Conservation (phyloP, 35 echinoderm and acorn worm genomes). For the Ophiothrix spiculata region DNA sequence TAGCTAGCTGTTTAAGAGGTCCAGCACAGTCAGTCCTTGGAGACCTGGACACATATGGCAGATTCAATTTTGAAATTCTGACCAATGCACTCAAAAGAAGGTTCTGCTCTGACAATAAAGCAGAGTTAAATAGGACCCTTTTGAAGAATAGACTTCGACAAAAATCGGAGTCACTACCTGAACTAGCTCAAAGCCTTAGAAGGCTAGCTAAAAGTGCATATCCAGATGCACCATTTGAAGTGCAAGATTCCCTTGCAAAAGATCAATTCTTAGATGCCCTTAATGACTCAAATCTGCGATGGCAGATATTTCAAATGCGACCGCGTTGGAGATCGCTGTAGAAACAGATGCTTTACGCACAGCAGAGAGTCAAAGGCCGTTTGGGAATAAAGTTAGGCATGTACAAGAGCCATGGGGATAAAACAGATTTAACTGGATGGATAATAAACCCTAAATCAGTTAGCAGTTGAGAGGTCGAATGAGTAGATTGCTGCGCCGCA, state of each 20-base stretch:
- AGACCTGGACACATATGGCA: slow-evolving; percentile 20
- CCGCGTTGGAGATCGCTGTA: too few species aligned
- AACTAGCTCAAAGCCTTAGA: slow-evolving; percentile 27
- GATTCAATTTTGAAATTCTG: background rate
- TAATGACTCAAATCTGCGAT: too few species aligned
- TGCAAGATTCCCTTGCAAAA: slow-evolving; percentile 21
- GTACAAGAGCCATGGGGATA: too few species aligned
- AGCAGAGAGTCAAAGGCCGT: too few species aligned
- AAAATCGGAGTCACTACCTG: slow-evolving; percentile 18
- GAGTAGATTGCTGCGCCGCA: too few species aligned
- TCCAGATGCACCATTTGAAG: too few species aligned
- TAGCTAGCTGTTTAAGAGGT: slow-evolving; percentile 35
- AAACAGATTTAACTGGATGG: too few species aligned
- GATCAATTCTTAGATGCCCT: slow-evolving; percentile 52
- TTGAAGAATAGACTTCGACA: slow-evolving; percentile 21
- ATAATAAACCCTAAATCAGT: too few species aligned
- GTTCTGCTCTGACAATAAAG: slow-evolving; percentile 22
- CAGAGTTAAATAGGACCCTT: slow-evolving; percentile 8
- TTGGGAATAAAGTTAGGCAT: too few species aligned
- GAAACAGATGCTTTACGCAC: too few species aligned
- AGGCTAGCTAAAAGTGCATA: too few species aligned
- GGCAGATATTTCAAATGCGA: slow-evolving; percentile 30
- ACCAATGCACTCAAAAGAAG: slow-evolving; percentile 5
- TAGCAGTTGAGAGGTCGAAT: too few species aligned
- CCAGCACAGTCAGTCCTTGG: slow-evolving; percentile 23